These are phyloP conservation scores for Diachasmimorpha longicaudata DNA, from an alignment of 1,140 invertebrate genomes.

Conservation along the genomic window DNA sequence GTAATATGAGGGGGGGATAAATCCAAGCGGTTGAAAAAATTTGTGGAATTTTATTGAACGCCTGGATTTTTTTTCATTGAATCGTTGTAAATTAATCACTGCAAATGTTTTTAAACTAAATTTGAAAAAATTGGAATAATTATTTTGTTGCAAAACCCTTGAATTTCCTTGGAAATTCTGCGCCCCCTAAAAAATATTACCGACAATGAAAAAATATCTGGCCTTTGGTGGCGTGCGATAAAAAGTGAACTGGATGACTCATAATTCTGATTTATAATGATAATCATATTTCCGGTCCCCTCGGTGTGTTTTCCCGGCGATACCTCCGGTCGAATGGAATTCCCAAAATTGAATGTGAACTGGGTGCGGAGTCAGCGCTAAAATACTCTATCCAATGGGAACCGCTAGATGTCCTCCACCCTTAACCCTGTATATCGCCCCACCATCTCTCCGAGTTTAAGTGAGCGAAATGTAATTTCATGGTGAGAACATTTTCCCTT, in stretches of 20 bases:
- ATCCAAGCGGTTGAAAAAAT: too few relatives aligned
- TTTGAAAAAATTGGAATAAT: too few relatives aligned
- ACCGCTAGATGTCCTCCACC: not conserved
- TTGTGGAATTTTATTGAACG: too few relatives aligned
- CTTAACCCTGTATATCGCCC: not conserved
- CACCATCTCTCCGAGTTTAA: not conserved
- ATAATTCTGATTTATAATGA: not conserved
- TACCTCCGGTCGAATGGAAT: not conserved
- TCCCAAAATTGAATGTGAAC: not conserved
- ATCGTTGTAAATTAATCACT: too few relatives aligned
- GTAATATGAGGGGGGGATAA: too few relatives aligned
- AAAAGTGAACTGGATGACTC: not conserved
- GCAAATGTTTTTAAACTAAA: too few relatives aligned
- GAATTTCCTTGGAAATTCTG: too few relatives aligned
- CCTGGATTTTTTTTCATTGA: too few relatives aligned
- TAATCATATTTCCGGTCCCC: not conserved
- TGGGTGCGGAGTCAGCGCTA: not conserved
- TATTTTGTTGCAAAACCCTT: too few relatives aligned
- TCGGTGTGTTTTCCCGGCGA: not conserved
- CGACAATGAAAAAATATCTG: not conserved
- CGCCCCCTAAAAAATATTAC: too few relatives aligned
- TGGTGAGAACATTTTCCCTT: slow-evolving; percentile 8
- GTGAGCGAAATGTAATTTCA: slow-evolving; percentile 9
- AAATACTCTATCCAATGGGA: not conserved
- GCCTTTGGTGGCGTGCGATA: not conserved